Evolutionary conservation across 2,888 invertebrate species (phyloP).

Genomic region (Stenchaetothrips biformis): DNA sequence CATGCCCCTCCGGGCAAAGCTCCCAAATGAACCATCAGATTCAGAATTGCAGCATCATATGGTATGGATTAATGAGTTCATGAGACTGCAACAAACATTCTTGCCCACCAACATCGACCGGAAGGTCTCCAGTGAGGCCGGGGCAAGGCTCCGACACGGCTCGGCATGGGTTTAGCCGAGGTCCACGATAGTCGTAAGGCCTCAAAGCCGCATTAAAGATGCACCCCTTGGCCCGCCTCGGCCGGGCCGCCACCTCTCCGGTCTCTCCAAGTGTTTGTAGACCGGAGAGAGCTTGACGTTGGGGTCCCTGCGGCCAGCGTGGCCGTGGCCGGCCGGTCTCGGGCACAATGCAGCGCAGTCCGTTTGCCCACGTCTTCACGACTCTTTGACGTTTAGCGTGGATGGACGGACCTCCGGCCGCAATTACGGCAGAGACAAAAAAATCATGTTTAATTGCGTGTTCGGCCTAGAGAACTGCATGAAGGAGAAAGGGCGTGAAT

Average conservation of each 20-base stretch:
- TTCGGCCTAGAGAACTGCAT: too few relatives aligned
- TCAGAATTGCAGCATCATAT: too few relatives aligned
- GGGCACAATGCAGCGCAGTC: not conserved
- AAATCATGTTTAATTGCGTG: too few relatives aligned
- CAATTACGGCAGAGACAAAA: too few relatives aligned
- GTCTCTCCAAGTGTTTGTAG: not conserved
- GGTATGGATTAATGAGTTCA: too few relatives aligned
- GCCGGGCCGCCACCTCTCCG: not conserved
- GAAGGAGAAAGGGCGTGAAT: not conserved
- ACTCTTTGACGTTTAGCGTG: too few relatives aligned
- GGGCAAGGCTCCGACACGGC: not conserved
- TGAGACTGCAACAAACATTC: not conserved
- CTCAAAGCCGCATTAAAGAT: not conserved
- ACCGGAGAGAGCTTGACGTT: too few relatives aligned
- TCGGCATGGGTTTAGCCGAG: not conserved
- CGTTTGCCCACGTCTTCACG: too few relatives aligned
- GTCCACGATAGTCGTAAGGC: not conserved
- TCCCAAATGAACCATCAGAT: too few relatives aligned
- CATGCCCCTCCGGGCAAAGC: too few relatives aligned
- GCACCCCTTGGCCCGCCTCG: not conserved
- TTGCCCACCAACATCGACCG: not conserved
- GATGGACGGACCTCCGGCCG: too few relatives aligned
- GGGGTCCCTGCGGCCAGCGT: too few relatives aligned
- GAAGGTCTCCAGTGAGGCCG: not conserved
- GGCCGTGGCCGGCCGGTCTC: not conserved